Conservation (phyloP, 2,113 vertebrate species). For the Emydura subglobosa region DNA sequence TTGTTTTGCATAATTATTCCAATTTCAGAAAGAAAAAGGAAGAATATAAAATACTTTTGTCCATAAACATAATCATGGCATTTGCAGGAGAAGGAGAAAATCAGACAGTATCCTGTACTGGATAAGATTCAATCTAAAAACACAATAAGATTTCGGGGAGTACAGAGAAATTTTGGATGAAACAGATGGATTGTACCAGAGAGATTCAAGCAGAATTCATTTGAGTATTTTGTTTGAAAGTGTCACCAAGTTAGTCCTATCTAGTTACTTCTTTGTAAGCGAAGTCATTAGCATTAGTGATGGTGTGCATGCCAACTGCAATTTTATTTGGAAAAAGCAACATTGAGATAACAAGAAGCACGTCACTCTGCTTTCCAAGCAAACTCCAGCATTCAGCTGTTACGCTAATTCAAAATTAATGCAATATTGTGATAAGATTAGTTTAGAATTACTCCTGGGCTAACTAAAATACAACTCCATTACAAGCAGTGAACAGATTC, state of each 20-base stretch:
- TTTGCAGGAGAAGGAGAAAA: neutral
- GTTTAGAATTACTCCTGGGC: slow-evolving; percentile 50
- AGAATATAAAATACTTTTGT: neutral
- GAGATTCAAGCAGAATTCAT: neutral
- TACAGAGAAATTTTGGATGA: neutral
- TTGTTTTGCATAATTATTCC: neutral
- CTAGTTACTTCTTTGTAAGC: neutral
- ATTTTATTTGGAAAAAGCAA: neutral
- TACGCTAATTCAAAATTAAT: slow-evolving; percentile 62
- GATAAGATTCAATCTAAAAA: neutral
- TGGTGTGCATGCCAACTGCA: neutral
- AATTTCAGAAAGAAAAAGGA: neutral
- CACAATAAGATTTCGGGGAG: neutral
- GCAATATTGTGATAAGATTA: slow-evolving; percentile 53
- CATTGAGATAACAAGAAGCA: neutral
- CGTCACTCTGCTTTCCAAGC: neutral
- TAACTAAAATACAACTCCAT: slow-evolving; percentile 14
- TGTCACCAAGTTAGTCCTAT: neutral
- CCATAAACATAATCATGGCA: neutral
- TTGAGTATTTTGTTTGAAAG: neutral
- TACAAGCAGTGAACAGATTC: slow-evolving; percentile 34
- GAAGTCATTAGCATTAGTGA: neutral
- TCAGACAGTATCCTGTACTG: neutral
- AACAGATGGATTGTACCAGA: neutral
- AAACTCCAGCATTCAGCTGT: neutral